Evolutionary conservation across 2,113 vertebrate species (phyloP).

Genomic region (Bothrops jararaca): DNA sequence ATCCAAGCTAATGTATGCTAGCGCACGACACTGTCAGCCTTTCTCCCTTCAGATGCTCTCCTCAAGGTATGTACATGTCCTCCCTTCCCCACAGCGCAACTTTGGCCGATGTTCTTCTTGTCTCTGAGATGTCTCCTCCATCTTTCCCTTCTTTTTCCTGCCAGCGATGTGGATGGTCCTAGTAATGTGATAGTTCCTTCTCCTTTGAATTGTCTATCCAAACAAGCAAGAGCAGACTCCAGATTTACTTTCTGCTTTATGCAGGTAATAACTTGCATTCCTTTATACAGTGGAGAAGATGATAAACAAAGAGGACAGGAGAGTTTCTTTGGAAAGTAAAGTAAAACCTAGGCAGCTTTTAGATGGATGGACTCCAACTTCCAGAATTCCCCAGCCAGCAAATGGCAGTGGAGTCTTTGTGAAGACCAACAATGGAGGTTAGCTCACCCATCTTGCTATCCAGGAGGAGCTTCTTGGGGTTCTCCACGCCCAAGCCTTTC

Average conservation of each 20-base stretch:
- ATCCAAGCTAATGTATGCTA: conserved; percentile 90
- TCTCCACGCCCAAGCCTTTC: background rate
- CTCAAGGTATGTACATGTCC: conserved; percentile 76
- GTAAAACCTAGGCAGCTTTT: too few species aligned
- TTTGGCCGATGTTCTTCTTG: background rate
- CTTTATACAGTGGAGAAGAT: background rate
- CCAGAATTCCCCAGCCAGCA: too few species aligned
- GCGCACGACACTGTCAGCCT: conserved; percentile 81
- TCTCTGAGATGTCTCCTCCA: background rate
- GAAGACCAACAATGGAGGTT: background rate
- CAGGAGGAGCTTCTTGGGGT: background rate
- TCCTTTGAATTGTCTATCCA: background rate
- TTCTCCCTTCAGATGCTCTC: conserved; percentile 81
- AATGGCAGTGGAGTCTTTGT: background rate
- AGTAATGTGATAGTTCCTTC: background rate
- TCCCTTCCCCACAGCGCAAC: background rate
- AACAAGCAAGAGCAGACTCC: background rate
- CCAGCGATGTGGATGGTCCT: conserved; percentile 19
- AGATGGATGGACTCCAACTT: too few species aligned
- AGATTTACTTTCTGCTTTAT: conserved; percentile 20
- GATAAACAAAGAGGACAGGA: background rate
- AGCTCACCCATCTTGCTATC: background rate
- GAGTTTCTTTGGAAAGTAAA: background rate
- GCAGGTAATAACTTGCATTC: conserved; percentile 39
- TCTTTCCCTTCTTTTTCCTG: background rate